Evolutionary conservation across 1,140 invertebrate genomes (phyloP).

Genomic region (Calliphora vicina): DNA sequence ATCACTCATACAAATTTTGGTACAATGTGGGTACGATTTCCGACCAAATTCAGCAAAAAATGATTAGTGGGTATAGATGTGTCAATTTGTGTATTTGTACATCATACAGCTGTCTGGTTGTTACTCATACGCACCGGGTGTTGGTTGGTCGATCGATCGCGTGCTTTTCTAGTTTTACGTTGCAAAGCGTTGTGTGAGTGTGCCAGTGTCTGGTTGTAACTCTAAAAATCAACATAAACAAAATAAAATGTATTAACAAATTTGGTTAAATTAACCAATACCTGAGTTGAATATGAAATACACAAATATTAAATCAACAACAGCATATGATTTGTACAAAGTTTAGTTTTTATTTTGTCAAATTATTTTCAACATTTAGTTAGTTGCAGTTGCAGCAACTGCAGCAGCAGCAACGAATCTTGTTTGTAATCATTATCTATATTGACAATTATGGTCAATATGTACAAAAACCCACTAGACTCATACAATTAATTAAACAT

Average conservation of each 20-base stretch:
- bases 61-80: too few relatives aligned
- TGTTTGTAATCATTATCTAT: constrained; percentile 30
- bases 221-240: not conserved
- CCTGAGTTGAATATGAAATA: constrained; percentile 27
- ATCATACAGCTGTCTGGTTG: not conserved
- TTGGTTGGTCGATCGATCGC: constrained; percentile 26
- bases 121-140: constrained; percentile 26
- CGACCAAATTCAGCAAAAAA: too few relatives aligned
- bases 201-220: too few relatives aligned
- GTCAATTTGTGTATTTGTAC: not conserved
- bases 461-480: constrained; percentile 18
- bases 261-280: constrained; percentile 31
- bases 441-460: constrained; percentile 32
- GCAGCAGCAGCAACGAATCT: not conserved
- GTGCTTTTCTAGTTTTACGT: not conserved
- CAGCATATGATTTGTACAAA: not conserved
- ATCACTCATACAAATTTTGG: too few relatives aligned
- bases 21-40: too few relatives aligned
- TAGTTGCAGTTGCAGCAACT: not conserved
- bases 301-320: constrained; percentile 22
- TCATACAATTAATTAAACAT: constrained; percentile 33
- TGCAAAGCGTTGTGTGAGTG: not conserved
- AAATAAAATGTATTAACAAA: constrained; percentile 28
- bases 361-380: not conserved
- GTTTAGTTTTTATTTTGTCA: not conserved